Evolutionary conservation across 2,888 invertebrate species (phyloP), one percentile per base, ranked within the genome.

Genomic region (Macrosoma leucophasiata): DNA sequence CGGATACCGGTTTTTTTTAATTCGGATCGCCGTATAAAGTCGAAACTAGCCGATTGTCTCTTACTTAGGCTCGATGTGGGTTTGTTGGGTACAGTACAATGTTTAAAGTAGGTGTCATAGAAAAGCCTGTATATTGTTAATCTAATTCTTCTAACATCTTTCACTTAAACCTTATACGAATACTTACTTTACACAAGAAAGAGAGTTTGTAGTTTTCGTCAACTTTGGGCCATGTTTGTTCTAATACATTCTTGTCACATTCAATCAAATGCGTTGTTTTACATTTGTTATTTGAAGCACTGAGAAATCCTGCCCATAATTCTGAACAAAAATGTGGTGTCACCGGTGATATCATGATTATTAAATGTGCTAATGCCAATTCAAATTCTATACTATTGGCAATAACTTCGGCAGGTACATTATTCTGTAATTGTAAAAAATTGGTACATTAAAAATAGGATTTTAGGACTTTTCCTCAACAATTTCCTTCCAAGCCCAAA

Each of bases 241-340:
- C 87, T 22, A 94, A 79, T 27, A 95, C 90, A 61, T 86, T 78
- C 59, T 88, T 79, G 31, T 90, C 75, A 90, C 93, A 92, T 27
- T 86, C 62, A 27, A 94, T 85, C 46, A 88, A 85, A 6, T 63
- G 55, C 3, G 78, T 65, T 34, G 58, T 39, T 0, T 47, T 47
- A 55, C 85, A 85, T 8, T 88, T 53, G 47, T 88, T 85, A 49
- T 89, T 82, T 3, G 90, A 88, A 2, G 89, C 89, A 0, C 87
- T 85, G 18, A 85, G 74, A 55, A 94, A 90, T 28, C 91, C 94
- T 12, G 89, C 85, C 97, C 97, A 98, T 9, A 97, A 74, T 70
- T 97, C 97, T 0, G 93, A 93, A 17, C 95, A 91, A 71, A 96
- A 96, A 73, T 95, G 93, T 0, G 98, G 98, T 1, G 94, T 92